Base-by-base conservation (phyloP, 2,888 invertebrate genomes). In the Melolontha melolontha region DNA sequence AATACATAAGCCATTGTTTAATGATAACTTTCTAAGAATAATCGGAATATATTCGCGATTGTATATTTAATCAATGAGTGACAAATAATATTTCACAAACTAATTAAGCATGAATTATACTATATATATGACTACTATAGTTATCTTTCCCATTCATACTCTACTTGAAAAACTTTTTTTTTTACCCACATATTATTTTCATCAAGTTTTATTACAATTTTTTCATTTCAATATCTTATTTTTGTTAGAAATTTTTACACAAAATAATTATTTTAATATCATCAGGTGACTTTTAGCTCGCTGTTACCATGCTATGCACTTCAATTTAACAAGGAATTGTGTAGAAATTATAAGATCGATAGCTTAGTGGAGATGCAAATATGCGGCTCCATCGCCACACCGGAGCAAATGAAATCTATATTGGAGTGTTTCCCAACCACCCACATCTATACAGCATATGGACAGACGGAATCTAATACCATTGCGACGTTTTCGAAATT, bases 231-330 rank as follows among this genome's bases (percentile, higher is more conserved):
- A n/a, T n/a, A n/a, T n/a, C n/a, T n/a, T n/a, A n/a, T n/a, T n/a
- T n/a, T n/a, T n/a, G n/a, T 6, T 12, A 52, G 11, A 4, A 42
- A 4, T 49, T 6, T 17, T 12, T 40, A 40, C 10, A 41, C 17
- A 27, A 8, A 8, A 34, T 34, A 34, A 8, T 34, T 34, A 34
- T 34, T 59, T 49, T 47, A 47, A 59, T 14, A 47, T 59, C 34
- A 47, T n/a, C 22, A 59, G 59, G 59, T 59, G 44, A 59, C 59
- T 47, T 59, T 59, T 44, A 59, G 59, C 44, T 11, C 34, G 8
- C 44, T 59, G 22, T 29, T 22, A 12, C 34, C 47, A 14, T 14
- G 29, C 0, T 59, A 34, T 6, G 29, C 34, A 16, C 27, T 29
- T 7, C 59, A 59, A 14, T 59, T 59, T 34, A 59, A 59, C 47